These are phyloP conservation scores for Brachionus rotundiformis DNA, from an alignment of 1,140 invertebrate genomes.

Conservation along the genomic window DNA sequence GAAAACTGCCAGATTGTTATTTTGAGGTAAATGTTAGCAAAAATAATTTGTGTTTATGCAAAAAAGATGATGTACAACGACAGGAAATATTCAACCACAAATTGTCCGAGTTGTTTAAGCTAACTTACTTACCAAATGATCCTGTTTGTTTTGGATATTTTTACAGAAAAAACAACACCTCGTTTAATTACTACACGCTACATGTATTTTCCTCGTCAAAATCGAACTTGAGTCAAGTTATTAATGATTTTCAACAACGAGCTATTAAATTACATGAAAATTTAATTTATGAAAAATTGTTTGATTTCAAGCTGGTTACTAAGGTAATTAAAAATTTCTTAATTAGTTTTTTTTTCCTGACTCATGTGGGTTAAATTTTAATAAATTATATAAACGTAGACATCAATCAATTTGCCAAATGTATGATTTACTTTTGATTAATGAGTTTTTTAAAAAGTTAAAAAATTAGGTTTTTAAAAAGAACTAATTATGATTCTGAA, in stretches of 20 bases:
- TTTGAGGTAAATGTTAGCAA: constrained; percentile 2
- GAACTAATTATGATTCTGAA: no score
- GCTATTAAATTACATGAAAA: constrained; percentile 44
- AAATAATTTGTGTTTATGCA: constrained; percentile 14
- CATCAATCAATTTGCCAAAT: no score
- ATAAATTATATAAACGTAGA: no score
- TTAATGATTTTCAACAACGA: constrained; percentile 15
- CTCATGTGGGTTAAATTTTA: background rate
- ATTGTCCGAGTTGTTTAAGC: constrained; percentile 18
- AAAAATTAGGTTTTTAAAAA: no score
- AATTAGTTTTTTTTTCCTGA: background rate
- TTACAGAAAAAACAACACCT: constrained; percentile 10
- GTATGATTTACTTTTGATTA: no score
- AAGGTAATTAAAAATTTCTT: constrained; percentile 21
- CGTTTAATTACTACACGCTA: constrained; percentile 32
- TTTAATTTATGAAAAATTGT: constrained; percentile 38
- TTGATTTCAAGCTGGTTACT: constrained; percentile 42
- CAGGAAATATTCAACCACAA: constrained; percentile 27
- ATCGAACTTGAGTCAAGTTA: constrained; percentile 47
- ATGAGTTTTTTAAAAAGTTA: no score
- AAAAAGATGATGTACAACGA: background rate
- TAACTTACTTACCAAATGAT: constrained; percentile 2
- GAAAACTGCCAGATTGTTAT: background rate
- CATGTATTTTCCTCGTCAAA: constrained; percentile 21
- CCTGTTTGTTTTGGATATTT: constrained; percentile 51